Evolutionary conservation across 2,888 invertebrate species (phyloP), one percentile per base, ranked within the genome.

Genomic region (Cephus runcator): DNA sequence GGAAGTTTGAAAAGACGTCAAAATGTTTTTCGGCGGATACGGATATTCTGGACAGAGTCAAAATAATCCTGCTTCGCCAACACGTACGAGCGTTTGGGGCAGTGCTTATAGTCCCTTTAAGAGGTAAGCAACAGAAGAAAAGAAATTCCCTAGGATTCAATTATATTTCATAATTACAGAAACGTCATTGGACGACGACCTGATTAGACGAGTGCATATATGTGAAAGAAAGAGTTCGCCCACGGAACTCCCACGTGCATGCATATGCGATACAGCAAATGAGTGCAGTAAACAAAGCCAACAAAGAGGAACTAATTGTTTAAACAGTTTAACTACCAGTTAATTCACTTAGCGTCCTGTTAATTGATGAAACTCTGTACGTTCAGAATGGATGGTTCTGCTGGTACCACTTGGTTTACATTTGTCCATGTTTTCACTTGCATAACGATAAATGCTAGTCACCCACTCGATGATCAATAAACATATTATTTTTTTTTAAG

Each of bases 11-110:
- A 56, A 56, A 56, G 2, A 9, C 56, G 23, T 77, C 82, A 86
- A 85, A 80, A 91, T 90, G 90, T 89, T 90, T 83, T 87, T 90
- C 79, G 87, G 87, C 76, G 86, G 87, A 75, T 89, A 87, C 79
- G 87, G 87, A 84, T 88, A 87, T 80, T 86, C 86, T 77, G 84
- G 82, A 80, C 86, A 87, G 79, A 85, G 83, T 80, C 87, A 87
- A 71, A 89, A 86, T 77, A 86, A 83, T 76, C 87, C 89, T 77
- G 84, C 89, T 69, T 88, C 90, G 33, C 86, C 89, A 15, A 86
- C 86, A 36, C 88, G 88, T 78, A 81, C 81, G 76, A 88, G 86
- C 73, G 84, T 87, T 69, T 90, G 90, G 90, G 87, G 90, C 77
- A 88, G 85, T 81, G 83, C 88, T 74, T 88, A 84, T 79, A 91